Percentiles rank a stretch among this genome's conserved stretches.
phyloP scores from a whole-genome alignment of 2,888 invertebrate genomes.

The Agrotis segetum region DNA sequence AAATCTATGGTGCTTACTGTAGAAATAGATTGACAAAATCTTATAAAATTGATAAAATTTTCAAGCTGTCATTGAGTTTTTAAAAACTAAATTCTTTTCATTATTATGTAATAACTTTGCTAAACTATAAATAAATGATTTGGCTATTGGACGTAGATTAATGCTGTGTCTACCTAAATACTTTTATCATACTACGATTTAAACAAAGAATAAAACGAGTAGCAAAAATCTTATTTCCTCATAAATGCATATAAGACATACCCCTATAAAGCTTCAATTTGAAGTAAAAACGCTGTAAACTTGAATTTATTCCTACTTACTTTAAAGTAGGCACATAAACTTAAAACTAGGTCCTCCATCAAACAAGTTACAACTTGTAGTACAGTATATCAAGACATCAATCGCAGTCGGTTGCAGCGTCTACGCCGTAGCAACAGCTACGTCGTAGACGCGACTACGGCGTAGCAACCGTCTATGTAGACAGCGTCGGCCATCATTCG shows the following conservation, averaged over 20 bases:
- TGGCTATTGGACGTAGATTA: background rate
- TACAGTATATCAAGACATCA: constrained; percentile 45
- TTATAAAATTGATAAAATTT: too few species aligned
- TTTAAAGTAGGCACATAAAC: constrained; percentile 28
- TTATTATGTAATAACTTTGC: too few species aligned
- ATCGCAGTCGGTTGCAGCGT: constrained; percentile 41
- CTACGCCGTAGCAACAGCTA: constrained; percentile 51
- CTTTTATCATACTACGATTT: background rate
- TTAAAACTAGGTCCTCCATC: constrained; percentile 20
- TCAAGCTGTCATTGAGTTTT: too few species aligned
- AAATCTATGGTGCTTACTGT: too few species aligned
- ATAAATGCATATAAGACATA: background rate
- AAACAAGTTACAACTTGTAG: constrained; percentile 34
- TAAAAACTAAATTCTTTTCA: too few species aligned
- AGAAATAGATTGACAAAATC: too few species aligned
- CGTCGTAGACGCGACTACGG: constrained; percentile 50
- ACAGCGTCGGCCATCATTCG: constrained; percentile 39
- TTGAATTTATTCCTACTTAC: background rate
- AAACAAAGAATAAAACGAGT: background rate
- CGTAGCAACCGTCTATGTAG: constrained; percentile 22
- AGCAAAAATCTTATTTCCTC: background rate
- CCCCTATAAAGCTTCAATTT: background rate
- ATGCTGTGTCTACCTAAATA: background rate
- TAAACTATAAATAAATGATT: background rate
- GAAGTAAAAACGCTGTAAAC: constrained; percentile 5